Base-by-base conservation (phyloP, 2,797 vertebrate species). In the Ispidina picta region DNA sequence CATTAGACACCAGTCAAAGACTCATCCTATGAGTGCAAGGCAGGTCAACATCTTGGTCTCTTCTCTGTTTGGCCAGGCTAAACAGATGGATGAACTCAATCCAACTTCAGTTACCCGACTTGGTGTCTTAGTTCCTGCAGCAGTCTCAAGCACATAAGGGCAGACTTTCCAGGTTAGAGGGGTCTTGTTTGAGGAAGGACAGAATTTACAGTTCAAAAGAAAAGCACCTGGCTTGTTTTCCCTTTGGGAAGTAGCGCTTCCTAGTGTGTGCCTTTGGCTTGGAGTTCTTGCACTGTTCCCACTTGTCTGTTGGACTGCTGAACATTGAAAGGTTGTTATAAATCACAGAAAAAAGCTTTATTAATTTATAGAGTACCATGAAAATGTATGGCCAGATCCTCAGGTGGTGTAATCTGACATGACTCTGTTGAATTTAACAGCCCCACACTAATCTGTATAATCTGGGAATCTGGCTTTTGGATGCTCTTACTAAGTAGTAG, bases 351-450 rank as follows among this genome's bases (percentile, higher is more conserved):
- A 15, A 39, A 92, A 82, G 4, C 49, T 84, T 86, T 76, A 88
- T 94, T 92, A 86, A 88, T 83, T 68, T 64, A 51, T 73, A 9
- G 68, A 51, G 33, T 64, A 26, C 54, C 64, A 89, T 84, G 77
- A 76, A 91, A 76, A 75, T 68, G 5, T 48, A 41, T 85, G 77
- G 60, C 44, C 33, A 68, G n/a, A 29, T 77, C 31, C 74, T 86
- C 39, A 93, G 62, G 33, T 82, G 60, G 66, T 56, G 17, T 63
- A 52, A 64, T 12, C 46, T 79, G 48, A 44, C 56, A 22, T 8
- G 37, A 37, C 21, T 83, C 13, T 41, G 7, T 12, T 75, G 68
- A 64, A 23, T 4, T 25, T 54, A 51, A 37, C 23, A 19, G 68
- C 54, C 37, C 37, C 62, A 3, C 0, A 5, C 21, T 44, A 49